A percentile compares a stretch with the other conserved stretches of the same genome.
phyloP scores from a whole-genome alignment of 2,888 invertebrate species.

The Opisthograptis luteolata region DNA sequence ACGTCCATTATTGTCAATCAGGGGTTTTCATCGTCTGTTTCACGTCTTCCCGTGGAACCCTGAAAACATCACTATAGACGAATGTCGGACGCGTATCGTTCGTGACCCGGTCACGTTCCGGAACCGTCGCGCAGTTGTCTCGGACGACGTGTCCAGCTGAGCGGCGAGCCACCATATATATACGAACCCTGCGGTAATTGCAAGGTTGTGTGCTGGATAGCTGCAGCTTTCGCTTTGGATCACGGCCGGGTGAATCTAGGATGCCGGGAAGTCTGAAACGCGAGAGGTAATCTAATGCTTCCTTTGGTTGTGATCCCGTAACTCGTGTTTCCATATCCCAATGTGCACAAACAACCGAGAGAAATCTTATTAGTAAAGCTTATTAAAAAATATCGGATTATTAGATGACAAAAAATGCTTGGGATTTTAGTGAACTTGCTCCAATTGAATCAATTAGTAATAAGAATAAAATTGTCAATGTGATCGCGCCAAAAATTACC shows the following conservation, averaged over 20 bases:
- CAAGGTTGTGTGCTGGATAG: neutral
- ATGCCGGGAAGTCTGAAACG: neutral
- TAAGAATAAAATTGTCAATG: too few relatives aligned
- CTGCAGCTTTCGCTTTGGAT: neutral
- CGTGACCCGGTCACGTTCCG: slow-evolving; percentile 73
- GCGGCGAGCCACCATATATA: slow-evolving; percentile 3
- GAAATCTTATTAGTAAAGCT: too few relatives aligned
- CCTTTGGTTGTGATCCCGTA: too few relatives aligned
- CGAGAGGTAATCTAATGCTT: neutral
- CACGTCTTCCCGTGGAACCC: slow-evolving; percentile 15
- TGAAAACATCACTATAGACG: slow-evolving; percentile 27
- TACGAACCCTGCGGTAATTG: slow-evolving; percentile 3
- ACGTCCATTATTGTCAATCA: neutral
- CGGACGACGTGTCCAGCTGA: slow-evolving; percentile 25
- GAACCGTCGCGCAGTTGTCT: slow-evolving; percentile 49
- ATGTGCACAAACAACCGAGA: too few relatives aligned
- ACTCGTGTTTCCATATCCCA: too few relatives aligned
- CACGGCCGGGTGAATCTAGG: neutral
- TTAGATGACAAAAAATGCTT: too few relatives aligned
- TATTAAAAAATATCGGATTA: too few relatives aligned
- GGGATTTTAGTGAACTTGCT: too few relatives aligned
- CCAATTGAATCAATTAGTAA: too few relatives aligned
- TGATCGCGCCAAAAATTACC: too few relatives aligned
- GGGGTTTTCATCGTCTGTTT: neutral
- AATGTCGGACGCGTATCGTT: slow-evolving; percentile 51